Conservation (phyloP, 1,140 invertebrate species). For the Heliconius melpomene region DNA sequence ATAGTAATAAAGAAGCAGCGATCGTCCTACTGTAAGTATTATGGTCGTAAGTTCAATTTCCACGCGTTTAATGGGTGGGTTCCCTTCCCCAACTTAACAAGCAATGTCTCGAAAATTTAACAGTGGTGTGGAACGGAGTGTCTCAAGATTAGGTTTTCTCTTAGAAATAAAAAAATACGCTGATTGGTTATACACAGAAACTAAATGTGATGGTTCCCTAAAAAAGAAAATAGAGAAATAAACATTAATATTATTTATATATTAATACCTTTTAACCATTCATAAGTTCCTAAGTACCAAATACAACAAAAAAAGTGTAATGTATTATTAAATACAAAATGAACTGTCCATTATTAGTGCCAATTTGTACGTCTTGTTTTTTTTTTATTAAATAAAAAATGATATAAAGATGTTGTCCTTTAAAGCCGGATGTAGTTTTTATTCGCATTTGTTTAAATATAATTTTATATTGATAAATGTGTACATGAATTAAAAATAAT, state of each 20-base stretch:
- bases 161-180: too few relatives aligned
- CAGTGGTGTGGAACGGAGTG: too few relatives aligned
- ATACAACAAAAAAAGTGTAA: not conserved
- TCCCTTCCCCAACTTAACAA: too few relatives aligned
- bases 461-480: not conserved
- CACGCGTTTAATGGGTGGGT: too few relatives aligned
- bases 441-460: not conserved
- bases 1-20: too few relatives aligned
- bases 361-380: conserved; percentile 1
- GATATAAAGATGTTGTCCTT: conserved; percentile 11
- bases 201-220: not conserved
- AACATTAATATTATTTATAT: not conserved
- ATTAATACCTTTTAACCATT: not conserved
- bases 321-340: conserved; percentile 5
- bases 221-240: not conserved
- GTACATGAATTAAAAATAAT: not conserved
- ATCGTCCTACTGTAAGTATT: too few relatives aligned
- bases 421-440: conserved; percentile 11
- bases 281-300: not conserved
- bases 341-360: not conserved
- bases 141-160: too few relatives aligned
- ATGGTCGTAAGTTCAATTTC: too few relatives aligned
- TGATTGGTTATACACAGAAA: too few relatives aligned
- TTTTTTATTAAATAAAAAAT: not conserved
- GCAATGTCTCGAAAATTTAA: too few relatives aligned